Evolutionary conservation across 1,140 invertebrate species (phyloP).

Genomic region (Phthorimaea operculella): DNA sequence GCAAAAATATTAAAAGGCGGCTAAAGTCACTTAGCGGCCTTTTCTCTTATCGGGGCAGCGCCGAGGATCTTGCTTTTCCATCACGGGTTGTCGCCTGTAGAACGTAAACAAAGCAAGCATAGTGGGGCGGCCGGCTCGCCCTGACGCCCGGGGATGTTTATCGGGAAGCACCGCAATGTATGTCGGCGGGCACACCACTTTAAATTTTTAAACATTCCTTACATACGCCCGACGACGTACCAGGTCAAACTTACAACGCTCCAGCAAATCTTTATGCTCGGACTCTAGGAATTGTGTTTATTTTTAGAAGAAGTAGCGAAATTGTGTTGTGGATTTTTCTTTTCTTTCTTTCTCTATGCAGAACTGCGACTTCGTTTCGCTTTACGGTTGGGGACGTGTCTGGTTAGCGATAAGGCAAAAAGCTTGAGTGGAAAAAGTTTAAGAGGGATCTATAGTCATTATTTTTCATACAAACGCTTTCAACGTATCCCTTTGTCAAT

Average conservation of each 20-base stretch:
- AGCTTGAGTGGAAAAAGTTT: neutral
- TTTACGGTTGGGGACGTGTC: conserved; percentile 1
- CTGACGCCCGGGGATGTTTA: conserved; percentile 43
- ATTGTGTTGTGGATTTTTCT: neutral
- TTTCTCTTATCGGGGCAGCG: too few relatives aligned
- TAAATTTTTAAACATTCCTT: conserved; percentile 40
- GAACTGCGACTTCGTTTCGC: neutral
- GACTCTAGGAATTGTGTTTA: neutral
- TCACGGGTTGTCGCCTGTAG: conserved; percentile 22
- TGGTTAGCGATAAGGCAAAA: neutral
- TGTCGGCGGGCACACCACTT: conserved; percentile 34
- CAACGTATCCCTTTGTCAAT: too few relatives aligned
- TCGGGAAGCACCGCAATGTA: conserved; percentile 31
- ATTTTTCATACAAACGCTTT: too few relatives aligned
- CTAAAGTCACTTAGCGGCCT: too few relatives aligned
- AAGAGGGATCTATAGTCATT: too few relatives aligned
- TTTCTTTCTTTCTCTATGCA: neutral
- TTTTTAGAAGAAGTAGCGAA: neutral
- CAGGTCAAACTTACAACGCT: neutral
- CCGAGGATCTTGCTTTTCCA: conserved; percentile 7
- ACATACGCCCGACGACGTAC: neutral
- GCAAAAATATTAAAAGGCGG: too few relatives aligned
- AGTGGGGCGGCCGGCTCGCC: conserved; percentile 11
- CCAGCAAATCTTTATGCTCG: conserved; percentile 1
- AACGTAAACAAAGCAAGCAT: conserved; percentile 35